phyloP scores from a whole-genome alignment of 1,140 invertebrate species.

The Hypsibius dujardini region DNA sequence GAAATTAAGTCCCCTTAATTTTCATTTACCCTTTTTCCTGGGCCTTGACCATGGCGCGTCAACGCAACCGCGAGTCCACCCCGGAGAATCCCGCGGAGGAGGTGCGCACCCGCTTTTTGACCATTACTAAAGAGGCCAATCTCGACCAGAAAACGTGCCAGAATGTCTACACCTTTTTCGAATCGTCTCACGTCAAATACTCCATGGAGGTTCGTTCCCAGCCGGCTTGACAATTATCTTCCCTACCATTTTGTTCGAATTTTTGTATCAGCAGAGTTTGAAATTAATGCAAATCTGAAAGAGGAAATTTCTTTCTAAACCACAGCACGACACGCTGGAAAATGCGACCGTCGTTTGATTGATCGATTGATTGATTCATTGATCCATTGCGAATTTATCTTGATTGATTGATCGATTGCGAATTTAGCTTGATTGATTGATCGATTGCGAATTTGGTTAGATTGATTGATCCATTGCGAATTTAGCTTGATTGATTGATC shows the following conservation, averaged over 20 bases:
- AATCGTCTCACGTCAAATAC: not conserved
- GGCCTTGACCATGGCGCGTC: too few relatives aligned
- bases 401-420: not conserved
- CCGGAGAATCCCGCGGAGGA: not conserved
- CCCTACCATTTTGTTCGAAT: too few relatives aligned
- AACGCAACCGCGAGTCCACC: not conserved
- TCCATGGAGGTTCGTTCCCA: not conserved
- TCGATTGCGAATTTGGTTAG: too few relatives aligned
- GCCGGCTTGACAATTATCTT: too few relatives aligned
- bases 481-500: too few relatives aligned
- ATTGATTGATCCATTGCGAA: too few relatives aligned
- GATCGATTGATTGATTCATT: not conserved
- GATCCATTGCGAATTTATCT: not conserved
- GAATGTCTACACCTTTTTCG: not conserved
- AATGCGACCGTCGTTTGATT: not conserved
- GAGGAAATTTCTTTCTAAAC: not conserved
- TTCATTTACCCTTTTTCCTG: too few relatives aligned
- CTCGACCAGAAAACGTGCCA: not conserved
- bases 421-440: too few relatives aligned
- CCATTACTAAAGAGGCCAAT: constrained; percentile 5
- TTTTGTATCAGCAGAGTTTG: too few relatives aligned
- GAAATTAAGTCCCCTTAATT: too few relatives aligned
- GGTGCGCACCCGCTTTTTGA: not conserved
- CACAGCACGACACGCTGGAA: not conserved
- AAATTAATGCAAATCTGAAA: not conserved